Percentiles rank a stretch among this genome's conserved stretches.
These are phyloP conservation scores for Coptodon bakossiorum DNA, from an alignment of 2,113 vertebrate genomes.

Conservation along the genomic window DNA sequence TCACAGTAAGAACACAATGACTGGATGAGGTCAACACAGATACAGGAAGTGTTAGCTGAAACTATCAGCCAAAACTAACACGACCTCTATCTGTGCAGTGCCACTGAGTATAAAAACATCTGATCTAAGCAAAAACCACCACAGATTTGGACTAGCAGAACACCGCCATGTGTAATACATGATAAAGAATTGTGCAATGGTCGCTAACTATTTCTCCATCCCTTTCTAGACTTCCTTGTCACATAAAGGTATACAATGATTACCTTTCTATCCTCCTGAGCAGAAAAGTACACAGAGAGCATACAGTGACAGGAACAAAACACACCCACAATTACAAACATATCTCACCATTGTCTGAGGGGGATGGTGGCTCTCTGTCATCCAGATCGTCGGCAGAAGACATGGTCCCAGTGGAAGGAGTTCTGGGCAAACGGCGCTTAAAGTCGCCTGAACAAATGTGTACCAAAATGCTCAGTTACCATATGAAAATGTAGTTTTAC, in stretches of 20 bases:
- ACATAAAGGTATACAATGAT: not conserved
- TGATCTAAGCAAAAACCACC: not conserved
- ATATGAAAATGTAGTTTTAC: not conserved
- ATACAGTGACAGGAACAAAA: not conserved
- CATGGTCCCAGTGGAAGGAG: slow-evolving; percentile 97
- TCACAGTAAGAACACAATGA: not conserved
- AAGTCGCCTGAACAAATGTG: slow-evolving; percentile 78
- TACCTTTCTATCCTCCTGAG: not conserved
- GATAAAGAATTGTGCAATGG: not conserved
- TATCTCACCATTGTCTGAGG: slow-evolving; percentile 83
- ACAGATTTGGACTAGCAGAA: not conserved
- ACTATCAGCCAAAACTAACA: slow-evolving; percentile 40
- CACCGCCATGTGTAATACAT: not conserved
- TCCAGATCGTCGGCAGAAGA: slow-evolving; percentile 98
- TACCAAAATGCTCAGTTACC: not conserved
- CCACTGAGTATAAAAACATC: slow-evolving; percentile 14
- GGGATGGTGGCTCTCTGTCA: slow-evolving; percentile 88
- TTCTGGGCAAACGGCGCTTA: slow-evolving; percentile 88
- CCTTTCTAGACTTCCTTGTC: not conserved
- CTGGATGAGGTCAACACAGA: not conserved
- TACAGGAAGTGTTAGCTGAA: slow-evolving; percentile 35
- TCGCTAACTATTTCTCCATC: not conserved
- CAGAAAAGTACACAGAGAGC: not conserved
- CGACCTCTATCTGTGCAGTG: not conserved
- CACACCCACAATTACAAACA: not conserved